Percentiles rank a stretch among this genome's conserved stretches.
Conservation (phyloP, 2,797 vertebrate species). For the Pipistrellus kuhlii region DNA sequence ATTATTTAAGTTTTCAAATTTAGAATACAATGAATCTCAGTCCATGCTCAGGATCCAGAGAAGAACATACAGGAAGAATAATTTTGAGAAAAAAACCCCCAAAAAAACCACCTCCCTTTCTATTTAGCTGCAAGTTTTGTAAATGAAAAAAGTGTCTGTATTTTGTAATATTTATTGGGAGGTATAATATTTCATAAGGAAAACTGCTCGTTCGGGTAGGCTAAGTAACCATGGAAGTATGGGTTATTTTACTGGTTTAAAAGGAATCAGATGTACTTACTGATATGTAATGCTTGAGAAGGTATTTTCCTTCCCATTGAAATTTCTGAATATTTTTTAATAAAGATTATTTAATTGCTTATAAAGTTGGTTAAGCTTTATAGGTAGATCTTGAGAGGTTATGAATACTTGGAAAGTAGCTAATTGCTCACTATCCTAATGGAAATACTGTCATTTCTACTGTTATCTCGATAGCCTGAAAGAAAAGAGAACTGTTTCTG, state of each 20-base stretch:
- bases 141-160: background rate
- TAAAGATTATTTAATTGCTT: constrained; percentile 3
- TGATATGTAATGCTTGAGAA: background rate
- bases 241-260: background rate
- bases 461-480: background rate
- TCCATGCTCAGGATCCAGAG: background rate
- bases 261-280: background rate
- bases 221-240: background rate
- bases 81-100: background rate
- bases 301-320: background rate
- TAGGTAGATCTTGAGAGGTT: background rate
- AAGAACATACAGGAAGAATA: background rate
- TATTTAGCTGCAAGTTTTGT: constrained; percentile 22
- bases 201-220: background rate
- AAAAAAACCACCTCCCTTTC: background rate
- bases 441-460: background rate
- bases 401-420: background rate
- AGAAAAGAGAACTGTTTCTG: background rate
- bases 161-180: background rate
- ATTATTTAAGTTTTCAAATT: constrained; percentile 56
- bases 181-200: background rate
- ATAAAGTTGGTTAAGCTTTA: background rate
- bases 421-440: constrained; percentile 12
- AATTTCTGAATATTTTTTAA: constrained; percentile 36
- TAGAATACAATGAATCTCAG: constrained; percentile 55